A percentile compares a stretch with the other conserved stretches of the same genome.
These are phyloP conservation scores for Brachirus orientalis DNA, from an alignment of 2,113 vertebrate species.

Conservation along the genomic window DNA sequence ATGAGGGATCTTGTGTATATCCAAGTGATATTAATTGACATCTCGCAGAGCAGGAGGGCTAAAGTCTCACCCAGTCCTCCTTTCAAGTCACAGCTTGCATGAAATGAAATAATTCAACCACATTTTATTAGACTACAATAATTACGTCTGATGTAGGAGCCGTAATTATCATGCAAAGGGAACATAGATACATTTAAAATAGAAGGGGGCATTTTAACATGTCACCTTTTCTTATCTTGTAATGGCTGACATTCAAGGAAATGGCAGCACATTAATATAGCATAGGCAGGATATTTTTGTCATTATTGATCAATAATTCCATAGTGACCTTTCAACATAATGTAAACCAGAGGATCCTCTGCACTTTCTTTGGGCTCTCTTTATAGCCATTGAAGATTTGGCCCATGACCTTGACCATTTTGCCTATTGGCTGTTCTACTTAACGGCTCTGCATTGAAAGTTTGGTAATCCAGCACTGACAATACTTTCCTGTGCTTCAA, in stretches of 20 bases:
- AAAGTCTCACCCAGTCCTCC: slow-evolving; percentile 36
- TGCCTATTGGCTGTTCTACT: too few species aligned
- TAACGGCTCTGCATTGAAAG: too few species aligned
- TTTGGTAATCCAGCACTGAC: too few species aligned
- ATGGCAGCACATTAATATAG: neutral
- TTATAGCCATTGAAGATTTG: too few species aligned
- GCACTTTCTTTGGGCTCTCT: too few species aligned
- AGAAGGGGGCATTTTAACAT: neutral
- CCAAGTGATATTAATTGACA: slow-evolving; percentile 70
- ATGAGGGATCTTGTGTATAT: slow-evolving; percentile 69
- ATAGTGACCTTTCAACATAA: too few species aligned
- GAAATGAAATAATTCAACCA: slow-evolving; percentile 62
- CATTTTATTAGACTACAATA: slow-evolving; percentile 3
- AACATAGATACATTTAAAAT: neutral
- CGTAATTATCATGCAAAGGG: neutral
- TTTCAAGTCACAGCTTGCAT: slow-evolving; percentile 20
- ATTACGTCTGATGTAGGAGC: slow-evolving; percentile 20
- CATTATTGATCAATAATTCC: too few species aligned
- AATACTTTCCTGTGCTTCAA: too few species aligned
- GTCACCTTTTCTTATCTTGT: neutral
- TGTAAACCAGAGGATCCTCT: too few species aligned
- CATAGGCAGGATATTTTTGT: too few species aligned
- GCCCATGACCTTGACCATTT: too few species aligned
- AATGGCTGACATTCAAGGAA: neutral
- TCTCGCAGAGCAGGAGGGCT: slow-evolving; percentile 48